Evolutionary conservation across 2,797 vertebrate species (phyloP).

Genomic region (Acanthiza pusilla): DNA sequence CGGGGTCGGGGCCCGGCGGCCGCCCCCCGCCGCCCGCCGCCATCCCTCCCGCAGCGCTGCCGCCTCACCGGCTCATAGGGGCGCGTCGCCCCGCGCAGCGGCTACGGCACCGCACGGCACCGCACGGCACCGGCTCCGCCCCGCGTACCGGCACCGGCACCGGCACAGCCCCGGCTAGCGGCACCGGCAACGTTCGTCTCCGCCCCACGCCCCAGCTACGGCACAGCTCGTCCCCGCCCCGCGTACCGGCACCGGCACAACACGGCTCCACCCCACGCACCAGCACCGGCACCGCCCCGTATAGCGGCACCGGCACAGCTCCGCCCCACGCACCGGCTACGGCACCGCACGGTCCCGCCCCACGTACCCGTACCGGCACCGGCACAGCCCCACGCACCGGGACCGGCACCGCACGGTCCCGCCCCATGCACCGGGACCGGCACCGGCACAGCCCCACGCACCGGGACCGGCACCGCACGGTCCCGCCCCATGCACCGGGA

Average conservation of each 20-base stretch:
- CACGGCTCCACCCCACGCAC: background rate
- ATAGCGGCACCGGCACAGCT: background rate
- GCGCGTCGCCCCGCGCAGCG: background rate
- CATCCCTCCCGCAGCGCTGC: background rate
- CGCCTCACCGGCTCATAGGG: background rate
- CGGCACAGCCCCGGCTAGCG: background rate
- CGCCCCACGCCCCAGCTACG: background rate
- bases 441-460: background rate
- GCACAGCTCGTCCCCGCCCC: background rate
- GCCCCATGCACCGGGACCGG: background rate
- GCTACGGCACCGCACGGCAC: background rate
- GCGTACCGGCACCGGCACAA: background rate
- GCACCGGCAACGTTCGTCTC: background rate
- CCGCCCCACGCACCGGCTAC: background rate
- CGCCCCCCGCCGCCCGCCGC: slow-evolving; percentile 14
- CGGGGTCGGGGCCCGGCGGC: slow-evolving; percentile 41
- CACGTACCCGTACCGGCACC: background rate
- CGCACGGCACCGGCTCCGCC: background rate
- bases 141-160: background rate
- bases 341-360: background rate
- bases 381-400: too few species aligned
- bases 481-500: background rate
- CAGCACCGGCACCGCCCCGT: background rate
- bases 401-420: background rate
- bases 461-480: too few species aligned